A percentile compares a stretch with the other conserved stretches of the same genome.
Evolutionary conservation across 2,888 invertebrate species (phyloP).

Genomic region (Pachliopta kotzebuea): DNA sequence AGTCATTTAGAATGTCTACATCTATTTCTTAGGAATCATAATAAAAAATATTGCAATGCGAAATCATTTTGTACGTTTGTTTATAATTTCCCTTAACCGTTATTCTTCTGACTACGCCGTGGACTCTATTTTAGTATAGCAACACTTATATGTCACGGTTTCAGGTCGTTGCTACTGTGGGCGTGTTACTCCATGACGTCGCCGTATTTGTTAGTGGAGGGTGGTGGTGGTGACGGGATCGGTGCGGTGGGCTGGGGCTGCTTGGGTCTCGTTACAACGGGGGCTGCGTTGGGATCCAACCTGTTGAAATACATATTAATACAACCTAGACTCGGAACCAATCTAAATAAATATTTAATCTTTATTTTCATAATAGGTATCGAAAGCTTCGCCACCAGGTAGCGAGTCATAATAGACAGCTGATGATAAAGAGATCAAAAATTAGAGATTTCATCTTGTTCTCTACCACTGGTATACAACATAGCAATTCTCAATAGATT

Average conservation of each 20-base stretch:
- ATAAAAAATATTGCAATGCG: background rate
- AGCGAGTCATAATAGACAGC: too few relatives aligned
- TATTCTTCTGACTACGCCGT: background rate
- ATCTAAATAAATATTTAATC: too few relatives aligned
- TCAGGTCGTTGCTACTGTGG: background rate
- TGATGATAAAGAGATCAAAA: too few relatives aligned
- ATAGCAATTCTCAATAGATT: too few relatives aligned
- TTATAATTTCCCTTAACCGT: background rate
- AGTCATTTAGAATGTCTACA: constrained; percentile 7
- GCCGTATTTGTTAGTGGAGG: constrained; percentile 62
- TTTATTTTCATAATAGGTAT: too few relatives aligned
- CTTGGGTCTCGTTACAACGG: constrained; percentile 37
- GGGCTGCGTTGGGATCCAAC: constrained; percentile 45
- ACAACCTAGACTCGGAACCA: background rate
- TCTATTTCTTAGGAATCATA: constrained; percentile 1
- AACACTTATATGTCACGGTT: constrained; percentile 6
- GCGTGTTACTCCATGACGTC: constrained; percentile 54
- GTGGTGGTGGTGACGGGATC: constrained; percentile 33
- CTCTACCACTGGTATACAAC: too few relatives aligned
- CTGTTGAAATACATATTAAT: constrained; percentile 39
- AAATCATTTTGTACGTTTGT: background rate
- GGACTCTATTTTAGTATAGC: background rate
- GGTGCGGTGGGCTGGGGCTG: constrained; percentile 37
- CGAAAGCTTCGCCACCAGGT: too few relatives aligned
- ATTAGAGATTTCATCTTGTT: too few relatives aligned